phyloP scores from a whole-genome alignment of 2,888 invertebrate species.

The Eupithecia insigniata region DNA sequence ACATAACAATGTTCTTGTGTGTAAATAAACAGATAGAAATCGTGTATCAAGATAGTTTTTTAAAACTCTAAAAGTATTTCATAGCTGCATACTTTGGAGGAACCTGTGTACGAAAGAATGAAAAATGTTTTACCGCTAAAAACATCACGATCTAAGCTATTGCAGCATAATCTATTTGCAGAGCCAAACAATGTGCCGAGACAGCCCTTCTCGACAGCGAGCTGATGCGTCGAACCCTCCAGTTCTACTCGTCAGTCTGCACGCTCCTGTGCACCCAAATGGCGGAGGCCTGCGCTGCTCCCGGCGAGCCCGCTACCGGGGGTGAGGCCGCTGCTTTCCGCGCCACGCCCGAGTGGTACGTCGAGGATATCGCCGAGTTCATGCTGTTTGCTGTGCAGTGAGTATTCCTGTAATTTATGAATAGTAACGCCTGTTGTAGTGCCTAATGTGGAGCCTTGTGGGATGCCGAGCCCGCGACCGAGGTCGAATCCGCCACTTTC shows the following conservation, averaged over 20 bases:
- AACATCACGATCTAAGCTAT: not conserved
- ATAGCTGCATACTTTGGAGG: no score
- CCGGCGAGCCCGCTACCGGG: slow-evolving; percentile 29
- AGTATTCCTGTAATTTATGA: slow-evolving; percentile 51
- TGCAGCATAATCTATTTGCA: slow-evolving; percentile 54
- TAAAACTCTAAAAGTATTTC: no score
- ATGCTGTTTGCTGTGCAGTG: slow-evolving; percentile 96
- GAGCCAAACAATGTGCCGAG: slow-evolving; percentile 96
- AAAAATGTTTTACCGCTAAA: no score
- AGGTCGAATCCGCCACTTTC: no score
- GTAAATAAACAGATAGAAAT: no score
- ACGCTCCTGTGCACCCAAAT: slow-evolving; percentile 92
- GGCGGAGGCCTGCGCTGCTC: slow-evolving; percentile 77
- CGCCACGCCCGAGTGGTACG: slow-evolving; percentile 98
- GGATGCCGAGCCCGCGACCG: no score
- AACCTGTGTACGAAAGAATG: no score
- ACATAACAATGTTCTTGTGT: not conserved
- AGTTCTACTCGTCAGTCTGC: slow-evolving; percentile 94
- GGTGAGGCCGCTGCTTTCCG: slow-evolving; percentile 87
- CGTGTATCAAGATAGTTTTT: no score
- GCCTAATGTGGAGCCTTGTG: not conserved
- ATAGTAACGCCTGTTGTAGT: no score
- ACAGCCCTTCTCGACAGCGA: slow-evolving; percentile 94
- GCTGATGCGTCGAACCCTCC: slow-evolving; percentile 91
- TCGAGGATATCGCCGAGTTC: slow-evolving; percentile 98